Conservation (phyloP, 2,888 invertebrate species). For the Cataglyphis livida region DNA sequence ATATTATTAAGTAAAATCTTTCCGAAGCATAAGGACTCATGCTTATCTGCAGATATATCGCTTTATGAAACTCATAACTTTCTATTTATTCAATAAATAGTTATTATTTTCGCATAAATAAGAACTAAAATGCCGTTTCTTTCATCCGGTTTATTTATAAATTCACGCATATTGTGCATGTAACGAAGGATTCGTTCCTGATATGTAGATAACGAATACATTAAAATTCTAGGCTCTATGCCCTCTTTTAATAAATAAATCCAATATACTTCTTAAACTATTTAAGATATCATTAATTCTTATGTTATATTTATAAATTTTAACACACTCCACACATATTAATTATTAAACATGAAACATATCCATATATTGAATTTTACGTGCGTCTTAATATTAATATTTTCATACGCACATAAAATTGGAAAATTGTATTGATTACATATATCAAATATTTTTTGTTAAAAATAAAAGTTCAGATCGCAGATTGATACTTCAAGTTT, state of each 20-base stretch:
- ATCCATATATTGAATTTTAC: not conserved
- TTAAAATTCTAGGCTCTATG: constrained; percentile 23
- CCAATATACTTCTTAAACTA: constrained; percentile 21
- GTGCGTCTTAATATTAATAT: not conserved
- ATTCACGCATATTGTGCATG: not conserved
- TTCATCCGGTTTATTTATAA: constrained; percentile 21
- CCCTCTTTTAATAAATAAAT: constrained; percentile 25
- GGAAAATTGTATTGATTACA: not conserved
- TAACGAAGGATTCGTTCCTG: not conserved
- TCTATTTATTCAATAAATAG: constrained; percentile 31
- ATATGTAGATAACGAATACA: constrained; percentile 16
- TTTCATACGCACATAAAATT: no score
- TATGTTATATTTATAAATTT: not conserved
- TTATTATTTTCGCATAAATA: constrained; percentile 13
- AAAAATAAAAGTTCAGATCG: not conserved
- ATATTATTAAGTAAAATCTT: not conserved
- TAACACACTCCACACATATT: not conserved
- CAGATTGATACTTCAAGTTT: not conserved
- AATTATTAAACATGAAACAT: not conserved
- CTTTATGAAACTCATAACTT: constrained; percentile 18
- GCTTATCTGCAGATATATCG: not conserved
- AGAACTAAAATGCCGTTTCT: constrained; percentile 10
- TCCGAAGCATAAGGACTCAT: not conserved
- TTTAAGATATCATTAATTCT: not conserved
- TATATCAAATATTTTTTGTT: constrained; percentile 4